Percentiles rank a stretch among this genome's conserved stretches.
Evolutionary conservation across 92 coral and sea anemone species (phyloP).

Genomic region (Parazoanthus swiftii): DNA sequence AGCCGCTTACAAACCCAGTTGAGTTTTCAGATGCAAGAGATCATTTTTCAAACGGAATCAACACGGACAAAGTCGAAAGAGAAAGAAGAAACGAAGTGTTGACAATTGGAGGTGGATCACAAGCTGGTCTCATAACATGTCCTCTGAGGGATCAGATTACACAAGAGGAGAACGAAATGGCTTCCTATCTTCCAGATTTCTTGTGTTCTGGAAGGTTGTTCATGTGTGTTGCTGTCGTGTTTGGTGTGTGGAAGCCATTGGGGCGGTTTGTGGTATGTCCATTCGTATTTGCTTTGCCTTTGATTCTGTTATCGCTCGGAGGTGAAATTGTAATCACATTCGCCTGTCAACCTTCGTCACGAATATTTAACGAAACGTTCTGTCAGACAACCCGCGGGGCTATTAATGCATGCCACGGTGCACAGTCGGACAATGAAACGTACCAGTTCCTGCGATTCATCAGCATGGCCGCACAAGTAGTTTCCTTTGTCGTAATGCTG

Average conservation of each 20-base stretch:
- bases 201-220: slow-evolving; percentile 21
- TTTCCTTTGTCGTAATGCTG: slow-evolving; percentile 28
- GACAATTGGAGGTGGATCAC: background rate
- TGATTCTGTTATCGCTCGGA: slow-evolving; percentile 4
- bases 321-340: slow-evolving; percentile 33
- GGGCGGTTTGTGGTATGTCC: slow-evolving; percentile 2
- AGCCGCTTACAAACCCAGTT: background rate
- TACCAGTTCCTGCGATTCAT: slow-evolving; percentile 36
- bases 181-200: slow-evolving; percentile 16
- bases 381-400: slow-evolving; percentile 41
- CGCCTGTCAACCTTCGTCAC: slow-evolving; percentile 20
- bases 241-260: slow-evolving; percentile 42
- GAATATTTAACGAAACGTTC: slow-evolving; percentile 30
- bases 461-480: slow-evolving; percentile 33
- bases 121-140: background rate
- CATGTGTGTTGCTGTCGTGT: slow-evolving; percentile 28
- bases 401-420: background rate
- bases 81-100: background rate
- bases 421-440: background rate
- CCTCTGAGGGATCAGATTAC: slow-evolving; percentile 31
- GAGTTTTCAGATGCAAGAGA: background rate
- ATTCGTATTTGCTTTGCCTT: slow-evolving; percentile 23
- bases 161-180: slow-evolving; percentile 10
- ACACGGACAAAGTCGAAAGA: background rate
- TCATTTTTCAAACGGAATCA: background rate